Evolutionary conservation across 1,140 invertebrate species (phyloP).

Genomic region (Notospermus geniculatus): DNA sequence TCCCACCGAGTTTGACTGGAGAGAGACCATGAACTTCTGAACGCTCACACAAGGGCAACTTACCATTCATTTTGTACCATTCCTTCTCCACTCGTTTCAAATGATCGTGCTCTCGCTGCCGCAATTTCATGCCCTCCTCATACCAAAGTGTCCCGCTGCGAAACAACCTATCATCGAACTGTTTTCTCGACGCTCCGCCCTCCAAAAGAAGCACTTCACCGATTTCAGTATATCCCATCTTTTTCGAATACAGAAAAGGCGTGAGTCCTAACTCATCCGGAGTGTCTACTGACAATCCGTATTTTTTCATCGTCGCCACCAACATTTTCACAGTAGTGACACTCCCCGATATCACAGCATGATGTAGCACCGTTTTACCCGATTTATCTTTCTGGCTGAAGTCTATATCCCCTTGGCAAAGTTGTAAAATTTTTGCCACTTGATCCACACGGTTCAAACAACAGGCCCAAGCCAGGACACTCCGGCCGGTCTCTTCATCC

Average conservation of each 20-base stretch:
- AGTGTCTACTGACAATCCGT: conserved; percentile 37
- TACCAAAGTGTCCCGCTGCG: neutral
- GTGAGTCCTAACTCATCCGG: conserved; percentile 40
- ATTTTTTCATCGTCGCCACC: conserved; percentile 31
- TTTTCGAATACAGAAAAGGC: conserved; percentile 40
- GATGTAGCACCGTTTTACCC: conserved; percentile 41
- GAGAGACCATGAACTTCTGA: neutral
- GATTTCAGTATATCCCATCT: conserved; percentile 38
- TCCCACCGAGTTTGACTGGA: neutral
- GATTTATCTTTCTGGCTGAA: conserved; percentile 35
- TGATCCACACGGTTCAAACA: conserved; percentile 31
- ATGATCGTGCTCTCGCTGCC: neutral
- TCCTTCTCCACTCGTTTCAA: conserved; percentile 5
- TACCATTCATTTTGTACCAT: neutral
- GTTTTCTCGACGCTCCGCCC: conserved; percentile 17
- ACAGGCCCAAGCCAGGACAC: conserved; percentile 39
- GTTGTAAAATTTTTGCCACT: conserved; percentile 31
- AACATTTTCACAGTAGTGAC: conserved; percentile 28
- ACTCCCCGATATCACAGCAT: conserved; percentile 34
- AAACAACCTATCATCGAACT: conserved; percentile 2
- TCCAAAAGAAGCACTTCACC: conserved; percentile 33
- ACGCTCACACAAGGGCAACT: neutral
- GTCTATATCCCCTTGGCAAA: conserved; percentile 38
- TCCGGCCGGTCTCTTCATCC: conserved; percentile 21
- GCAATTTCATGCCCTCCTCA: neutral